Evolutionary conservation across 2,888 invertebrate genomes (phyloP), one percentile per base, ranked within the genome.

Genomic region (Hypsopygia costalis): DNA sequence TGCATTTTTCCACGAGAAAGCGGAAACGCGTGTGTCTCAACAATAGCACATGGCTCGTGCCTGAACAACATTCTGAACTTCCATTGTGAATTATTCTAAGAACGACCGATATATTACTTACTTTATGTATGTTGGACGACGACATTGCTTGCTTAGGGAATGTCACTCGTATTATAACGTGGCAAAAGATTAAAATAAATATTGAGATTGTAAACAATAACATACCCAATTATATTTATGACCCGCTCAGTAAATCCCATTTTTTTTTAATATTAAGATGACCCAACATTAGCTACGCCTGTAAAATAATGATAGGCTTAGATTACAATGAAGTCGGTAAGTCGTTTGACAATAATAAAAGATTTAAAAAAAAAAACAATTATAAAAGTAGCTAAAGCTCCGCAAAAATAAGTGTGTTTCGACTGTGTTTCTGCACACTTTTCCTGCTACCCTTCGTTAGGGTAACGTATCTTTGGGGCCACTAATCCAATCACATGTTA

Each of bases 1-100:
- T 79, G 79, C 83, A 82, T 86, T 86, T 86, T 86, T 87, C 76
- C 82, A 76, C 83, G 86, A 75, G 86, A 88, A 87, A 87, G 87
- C 87, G 86, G 86, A 87, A 87, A 85, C 80, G 71, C 80, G 79
- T 75, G 77, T 78, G 76, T 81, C 72, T 72, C 67, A 69, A 87
- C 87, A 88, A 82, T 83, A 71, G 71, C 71, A 59, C 59, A 62
- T 60, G 69, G 67, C 73, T 74, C 75, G 81, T 76, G 79, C 72
- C 41, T 71, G 67, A 68, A 69, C 71, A 69, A 77, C 73, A 82
- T 81, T 81, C 76, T 79, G 65, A 62, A 54, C 56, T 53, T 56
- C 68, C 64, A 76, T 80, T 81, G 81, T 82, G 70, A 74, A 68
- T 74, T 72, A 68, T 86, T 82, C 81, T 62, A 60, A 69, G 81